Conservation (phyloP, 2,113 vertebrate species). For the Tenrec ecaudatus region DNA sequence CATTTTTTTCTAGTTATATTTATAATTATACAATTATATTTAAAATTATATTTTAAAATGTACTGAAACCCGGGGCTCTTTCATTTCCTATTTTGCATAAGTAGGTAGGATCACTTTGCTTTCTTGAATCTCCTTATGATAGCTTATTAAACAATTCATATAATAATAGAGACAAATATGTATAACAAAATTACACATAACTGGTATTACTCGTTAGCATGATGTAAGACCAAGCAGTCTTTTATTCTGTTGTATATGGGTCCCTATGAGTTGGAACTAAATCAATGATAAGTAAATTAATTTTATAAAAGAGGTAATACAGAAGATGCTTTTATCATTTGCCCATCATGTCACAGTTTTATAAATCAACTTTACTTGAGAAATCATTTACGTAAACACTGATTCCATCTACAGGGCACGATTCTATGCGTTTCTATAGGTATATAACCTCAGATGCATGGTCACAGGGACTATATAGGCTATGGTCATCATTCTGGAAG, state of each 20-base stretch:
- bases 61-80: neutral
- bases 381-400: neutral
- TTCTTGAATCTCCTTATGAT: slow-evolving; percentile 19
- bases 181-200: no score
- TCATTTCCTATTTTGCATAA: neutral
- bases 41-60: neutral
- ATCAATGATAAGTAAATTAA: neutral
- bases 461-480: neutral
- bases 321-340: neutral
- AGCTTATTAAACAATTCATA: slow-evolving; percentile 14
- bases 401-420: neutral
- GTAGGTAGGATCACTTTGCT: neutral
- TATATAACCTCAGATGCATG: neutral
- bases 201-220: no score
- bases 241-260: neutral
- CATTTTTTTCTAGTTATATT: neutral
- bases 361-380: neutral
- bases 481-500: neutral
- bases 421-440: neutral
- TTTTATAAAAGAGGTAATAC: neutral
- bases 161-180: neutral
- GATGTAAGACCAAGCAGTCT: no score
- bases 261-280: neutral
- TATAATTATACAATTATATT: neutral
- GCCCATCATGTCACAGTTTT: neutral